Evolutionary conservation across 1,140 invertebrate species (phyloP).

Genomic region (Drosophila pseudoobscura): DNA sequence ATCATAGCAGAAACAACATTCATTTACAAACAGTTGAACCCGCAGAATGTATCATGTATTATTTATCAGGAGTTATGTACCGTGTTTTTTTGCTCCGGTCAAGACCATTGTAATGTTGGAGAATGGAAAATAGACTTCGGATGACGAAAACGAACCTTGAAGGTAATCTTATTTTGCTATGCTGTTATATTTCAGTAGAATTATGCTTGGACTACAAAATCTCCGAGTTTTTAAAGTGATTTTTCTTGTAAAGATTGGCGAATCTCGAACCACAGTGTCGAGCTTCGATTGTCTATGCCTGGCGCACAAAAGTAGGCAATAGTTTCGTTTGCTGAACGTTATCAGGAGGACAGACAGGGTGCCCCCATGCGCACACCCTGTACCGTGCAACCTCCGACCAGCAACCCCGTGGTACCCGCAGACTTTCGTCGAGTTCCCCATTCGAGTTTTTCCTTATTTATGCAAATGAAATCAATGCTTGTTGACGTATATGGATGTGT

Average conservation of each 20-base stretch:
- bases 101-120: no score
- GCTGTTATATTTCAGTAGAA: no score
- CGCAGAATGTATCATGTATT: no score
- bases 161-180: no score
- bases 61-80: no score
- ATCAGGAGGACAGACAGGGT: conserved; percentile 4
- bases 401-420: not conserved
- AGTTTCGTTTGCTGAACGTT: conserved; percentile 27
- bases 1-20: no score
- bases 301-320: conserved; percentile 34
- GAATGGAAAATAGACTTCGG: no score
- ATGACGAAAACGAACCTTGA: no score
- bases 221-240: no score
- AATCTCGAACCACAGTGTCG: conserved; percentile 3
- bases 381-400: not conserved
- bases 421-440: not conserved
- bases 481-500: conserved; percentile 37
- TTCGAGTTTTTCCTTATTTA: conserved; percentile 60
- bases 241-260: not conserved
- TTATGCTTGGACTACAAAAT: no score
- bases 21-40: no score
- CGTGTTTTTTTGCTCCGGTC: no score
- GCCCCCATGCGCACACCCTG: not conserved
- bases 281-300: not conserved
- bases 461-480: conserved; percentile 79